A percentile compares a stretch with the other conserved stretches of the same genome.
These are phyloP conservation scores for Erpetoichthys calabaricus DNA, from an alignment of 2,797 vertebrate genomes.

Conservation along the genomic window DNA sequence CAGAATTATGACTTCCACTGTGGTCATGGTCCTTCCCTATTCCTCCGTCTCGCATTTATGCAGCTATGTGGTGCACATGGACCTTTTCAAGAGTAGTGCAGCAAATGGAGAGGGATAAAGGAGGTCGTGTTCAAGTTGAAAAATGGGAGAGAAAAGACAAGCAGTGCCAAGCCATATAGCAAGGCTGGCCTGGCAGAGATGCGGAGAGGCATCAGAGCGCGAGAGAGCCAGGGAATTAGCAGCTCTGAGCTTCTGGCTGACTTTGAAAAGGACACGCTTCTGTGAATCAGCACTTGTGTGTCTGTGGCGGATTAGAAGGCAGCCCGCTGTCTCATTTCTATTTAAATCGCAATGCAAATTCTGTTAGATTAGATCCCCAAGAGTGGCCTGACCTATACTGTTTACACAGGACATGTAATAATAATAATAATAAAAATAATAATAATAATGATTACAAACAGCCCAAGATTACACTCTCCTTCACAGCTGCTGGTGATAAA, in stretches of 20 bases:
- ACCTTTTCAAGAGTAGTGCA: too few species aligned
- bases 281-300: not conserved
- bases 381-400: not conserved
- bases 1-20: too few species aligned
- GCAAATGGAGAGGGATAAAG: not conserved
- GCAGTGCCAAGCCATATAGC: not conserved
- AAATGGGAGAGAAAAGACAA: not conserved
- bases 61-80: too few species aligned
- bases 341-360: constrained; percentile 1
- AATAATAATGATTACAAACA: too few species aligned
- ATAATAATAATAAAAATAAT: not conserved
- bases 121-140: not conserved
- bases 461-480: not conserved
- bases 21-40: too few species aligned
- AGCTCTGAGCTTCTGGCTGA: not conserved
- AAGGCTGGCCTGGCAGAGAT: not conserved
- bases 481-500: not conserved
- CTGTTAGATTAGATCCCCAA: constrained; percentile 1
- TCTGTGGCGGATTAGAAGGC: not conserved
- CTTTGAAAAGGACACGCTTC: not conserved
- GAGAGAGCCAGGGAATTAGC: not conserved
- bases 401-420: not conserved
- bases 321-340: not conserved
- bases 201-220: not conserved
- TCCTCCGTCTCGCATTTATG: too few species aligned